Percentiles rank a stretch among this genome's conserved stretches.
Evolutionary conservation across 2,113 vertebrate species (phyloP).

Genomic region (Neolamprologus longior): DNA sequence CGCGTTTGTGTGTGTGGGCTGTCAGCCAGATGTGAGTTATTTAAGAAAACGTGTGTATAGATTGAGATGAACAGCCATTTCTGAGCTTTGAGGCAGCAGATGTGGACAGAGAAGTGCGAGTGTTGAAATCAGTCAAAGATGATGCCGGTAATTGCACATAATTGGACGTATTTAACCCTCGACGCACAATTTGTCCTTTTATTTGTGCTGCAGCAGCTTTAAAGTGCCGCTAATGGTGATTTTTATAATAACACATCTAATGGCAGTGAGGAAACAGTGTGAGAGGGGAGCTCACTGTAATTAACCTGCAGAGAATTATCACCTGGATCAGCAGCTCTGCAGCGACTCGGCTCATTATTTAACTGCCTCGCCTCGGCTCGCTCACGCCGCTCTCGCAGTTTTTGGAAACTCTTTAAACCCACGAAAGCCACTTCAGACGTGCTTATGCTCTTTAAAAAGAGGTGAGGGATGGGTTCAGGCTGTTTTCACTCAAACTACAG

Average conservation of each 20-base stretch:
- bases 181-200: background rate
- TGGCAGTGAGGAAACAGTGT: background rate
- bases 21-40: background rate
- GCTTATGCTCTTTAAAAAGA: background rate
- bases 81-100: background rate
- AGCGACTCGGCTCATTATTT: background rate
- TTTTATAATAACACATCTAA: background rate
- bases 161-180: background rate
- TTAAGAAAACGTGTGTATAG: background rate
- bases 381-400: background rate
- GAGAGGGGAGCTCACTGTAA: background rate
- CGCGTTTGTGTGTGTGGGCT: background rate
- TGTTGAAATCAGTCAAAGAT: background rate
- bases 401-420: background rate
- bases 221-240: background rate
- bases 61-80: background rate
- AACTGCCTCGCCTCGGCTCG: background rate
- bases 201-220: background rate
- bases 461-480: background rate
- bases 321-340: background rate
- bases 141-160: background rate
- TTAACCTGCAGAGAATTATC: background rate
- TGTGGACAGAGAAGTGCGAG: background rate
- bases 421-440: background rate
- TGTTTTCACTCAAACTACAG: background rate